Base-by-base conservation (phyloP, 1,140 invertebrate genomes). In the Drosophila lacertosa region DNA sequence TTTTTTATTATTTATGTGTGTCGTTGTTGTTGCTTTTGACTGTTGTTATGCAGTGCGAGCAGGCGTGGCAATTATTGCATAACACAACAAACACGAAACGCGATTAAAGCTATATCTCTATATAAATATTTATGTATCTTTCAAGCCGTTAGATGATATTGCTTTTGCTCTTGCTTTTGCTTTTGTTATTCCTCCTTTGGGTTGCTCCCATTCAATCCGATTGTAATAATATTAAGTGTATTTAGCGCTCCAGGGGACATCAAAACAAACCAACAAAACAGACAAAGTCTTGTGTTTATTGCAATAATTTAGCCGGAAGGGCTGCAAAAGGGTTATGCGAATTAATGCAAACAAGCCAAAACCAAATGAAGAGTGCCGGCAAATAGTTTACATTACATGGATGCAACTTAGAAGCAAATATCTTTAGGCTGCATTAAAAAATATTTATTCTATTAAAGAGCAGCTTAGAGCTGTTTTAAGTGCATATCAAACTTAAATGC, bases 171-270 rank as follows among this genome's bases (percentile, higher is more conserved):
- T 35, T 35, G 42, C 20, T 44, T 7, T 44, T 22, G 20, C 20
- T 50, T 48, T 20, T 35, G 42, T 60, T 11, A 3, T 29, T 29
- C 26, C 26, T 29, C 26, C 40, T 50, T 45, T 22, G 15, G 10
- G 29, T n/a, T n/a, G 15, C 16, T 33, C 40, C 15, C 24, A 57
- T 57, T 65, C 50, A 47, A 54, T 47, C 47, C 44, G 40, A 59
- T 72, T 71, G 57, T 72, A 72, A 75, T 75, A 66, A 62, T 53
- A 72, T 72, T 72, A 72, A 72, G 68, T 65, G 67, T 71, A 75
- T 75, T 55, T 45, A 62, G 51, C 51, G 73, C 73, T 71, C 18
- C 32, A 45, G 73, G 73, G 55, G 44, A n/a, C 53, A 55, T 59
- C 62, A 57, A 60, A 67, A 29, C 50, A 54, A 72, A 71, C 51